phyloP scores from a whole-genome alignment of 2,113 vertebrate genomes.

The Callospermophilus lateralis region DNA sequence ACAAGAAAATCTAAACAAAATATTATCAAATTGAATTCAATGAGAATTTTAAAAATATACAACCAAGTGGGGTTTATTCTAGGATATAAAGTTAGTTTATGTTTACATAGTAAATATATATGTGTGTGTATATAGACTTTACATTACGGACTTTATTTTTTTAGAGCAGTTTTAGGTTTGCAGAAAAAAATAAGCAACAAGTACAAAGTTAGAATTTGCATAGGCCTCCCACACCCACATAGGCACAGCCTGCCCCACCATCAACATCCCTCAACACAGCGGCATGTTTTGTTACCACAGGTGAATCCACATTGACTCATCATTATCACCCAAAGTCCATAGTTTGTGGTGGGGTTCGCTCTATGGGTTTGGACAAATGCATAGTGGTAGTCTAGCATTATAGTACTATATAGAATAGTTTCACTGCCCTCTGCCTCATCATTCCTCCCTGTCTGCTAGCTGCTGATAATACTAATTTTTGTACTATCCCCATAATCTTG shows the following conservation, averaged over 20 bases:
- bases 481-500: neutral
- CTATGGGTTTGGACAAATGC: too few species aligned
- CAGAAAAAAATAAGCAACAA: neutral
- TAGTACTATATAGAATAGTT: neutral
- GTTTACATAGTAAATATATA: neutral
- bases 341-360: neutral
- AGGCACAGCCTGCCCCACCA: neutral
- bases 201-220: neutral
- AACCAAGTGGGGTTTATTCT: neutral
- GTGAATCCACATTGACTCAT: neutral
- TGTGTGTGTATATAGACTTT: neutral
- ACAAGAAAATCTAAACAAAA: neutral
- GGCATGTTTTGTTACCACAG: neutral
- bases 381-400: neutral
- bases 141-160: too few species aligned
- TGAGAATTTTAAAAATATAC: neutral
- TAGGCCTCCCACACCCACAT: neutral
- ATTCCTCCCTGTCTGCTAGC: neutral
- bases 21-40: neutral
- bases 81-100: neutral
- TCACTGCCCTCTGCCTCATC: neutral
- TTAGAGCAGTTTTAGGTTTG: neutral
- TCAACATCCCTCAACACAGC: neutral
- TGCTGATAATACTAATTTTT: neutral
- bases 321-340: neutral